Evolutionary conservation across 2,797 vertebrate genomes (phyloP), one percentile per base, ranked within the genome.

Genomic region (Dicrostonyx torquatus): DNA sequence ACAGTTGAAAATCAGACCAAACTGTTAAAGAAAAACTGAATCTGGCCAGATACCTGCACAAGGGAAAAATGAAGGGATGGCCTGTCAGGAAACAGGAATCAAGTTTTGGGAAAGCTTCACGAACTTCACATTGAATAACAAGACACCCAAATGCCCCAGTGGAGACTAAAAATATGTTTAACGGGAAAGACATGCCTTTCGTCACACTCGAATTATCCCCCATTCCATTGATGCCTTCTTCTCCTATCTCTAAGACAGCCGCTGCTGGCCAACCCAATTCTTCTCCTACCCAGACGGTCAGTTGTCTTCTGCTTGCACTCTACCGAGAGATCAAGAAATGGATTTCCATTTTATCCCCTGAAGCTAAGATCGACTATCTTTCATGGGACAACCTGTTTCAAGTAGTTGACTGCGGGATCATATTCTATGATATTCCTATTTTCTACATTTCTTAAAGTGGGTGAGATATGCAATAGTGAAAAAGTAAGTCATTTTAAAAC

Each of bases 401-500:
- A 95, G 89, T 24, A n/a, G 26, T 17, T 95, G 83, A 40, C 17
- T 58, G 91, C 26, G 7, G 24, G 7, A 60, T 1, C 45, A 66
- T 7, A n/a, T n/a, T n/a, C n/a, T n/a, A n/a, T n/a, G n/a, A n/a
- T n/a, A n/a, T n/a, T n/a, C 6, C 7, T 83, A 24, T 79, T 87
- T 86, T 94, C 26, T 50, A 76, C 37, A 73, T 73, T 48, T 93
- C 22, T 40, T 70, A 50, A 45, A 34, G 3, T 43, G n/a, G 2
- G 48, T 77, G 20, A 76, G 37, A 43, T 75, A 73, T 2, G 0
- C 11, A 89, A 43, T 17, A 78, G 22, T 12, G 29, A 31, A 9
- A 96, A 95, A 84, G 83, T 14, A 92, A 80, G 31, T 22, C 60
- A 45, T 55, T 93, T 73, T 62, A 77, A 76, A 64, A 90, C 40